Conservation (phyloP, 2,113 vertebrate genomes). For the Etia nguti region DNA sequence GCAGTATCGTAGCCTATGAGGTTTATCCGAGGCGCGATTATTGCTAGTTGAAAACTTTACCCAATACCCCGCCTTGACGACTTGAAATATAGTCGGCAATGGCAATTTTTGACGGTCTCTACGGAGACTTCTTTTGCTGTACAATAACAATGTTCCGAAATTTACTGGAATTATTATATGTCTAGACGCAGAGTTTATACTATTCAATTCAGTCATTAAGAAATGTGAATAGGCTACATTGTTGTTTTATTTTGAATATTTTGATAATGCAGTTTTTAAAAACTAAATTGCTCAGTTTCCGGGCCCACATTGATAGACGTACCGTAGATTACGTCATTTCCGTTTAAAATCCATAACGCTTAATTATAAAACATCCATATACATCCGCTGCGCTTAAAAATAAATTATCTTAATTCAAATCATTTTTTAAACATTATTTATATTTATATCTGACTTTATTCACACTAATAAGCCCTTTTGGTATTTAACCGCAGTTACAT, state of each 20-base stretch:
- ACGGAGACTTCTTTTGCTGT: not conserved
- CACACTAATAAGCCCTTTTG: not conserved
- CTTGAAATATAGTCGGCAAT: constrained; percentile 56
- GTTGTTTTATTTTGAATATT: not conserved
- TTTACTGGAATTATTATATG: no score
- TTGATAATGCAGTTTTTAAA: not conserved
- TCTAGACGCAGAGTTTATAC: fast-evolving
- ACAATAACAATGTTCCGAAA: fast-evolving
- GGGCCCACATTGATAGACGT: not conserved
- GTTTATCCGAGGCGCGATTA: constrained; percentile 64
- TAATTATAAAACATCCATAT: not conserved
- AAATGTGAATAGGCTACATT: fast-evolving
- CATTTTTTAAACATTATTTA: not conserved
- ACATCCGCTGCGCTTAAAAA: not conserved
- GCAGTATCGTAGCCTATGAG: constrained; percentile 67
- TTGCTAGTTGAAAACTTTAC: constrained; percentile 67
- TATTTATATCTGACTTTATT: not conserved
- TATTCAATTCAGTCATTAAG: fast-evolving
- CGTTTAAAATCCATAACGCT: not conserved
- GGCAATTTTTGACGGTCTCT: constrained; percentile 61
- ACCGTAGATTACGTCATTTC: not conserved
- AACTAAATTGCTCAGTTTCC: not conserved
- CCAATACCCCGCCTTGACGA: constrained; percentile 59
- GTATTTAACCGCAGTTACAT: not conserved
- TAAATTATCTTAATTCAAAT: not conserved